Base-by-base conservation (phyloP, 2,113 vertebrate genomes). In the Trachemys scripta region DNA sequence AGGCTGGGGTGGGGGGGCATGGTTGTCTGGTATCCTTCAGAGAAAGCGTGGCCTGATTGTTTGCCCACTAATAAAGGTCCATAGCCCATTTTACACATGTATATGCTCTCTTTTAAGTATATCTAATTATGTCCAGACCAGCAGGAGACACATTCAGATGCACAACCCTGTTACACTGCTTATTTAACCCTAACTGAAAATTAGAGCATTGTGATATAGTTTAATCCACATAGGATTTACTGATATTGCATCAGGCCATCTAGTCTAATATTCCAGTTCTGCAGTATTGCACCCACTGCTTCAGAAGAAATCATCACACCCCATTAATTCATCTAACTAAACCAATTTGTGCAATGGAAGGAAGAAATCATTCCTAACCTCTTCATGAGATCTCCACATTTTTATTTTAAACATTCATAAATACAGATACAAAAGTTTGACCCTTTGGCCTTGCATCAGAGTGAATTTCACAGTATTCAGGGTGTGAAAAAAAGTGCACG, bases 1-100 rank as follows among this genome's bases (percentile, higher is more conserved):
- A 80, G 86, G 69, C 89, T 54, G 19, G 19, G 19, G 6, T 54
- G 19, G 19, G 53, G 53, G 83, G 3, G 14, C 90, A 76, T 92
- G 69, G 29, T 6, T 17, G 93, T 75, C 13, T 93, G 87, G 85
- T 90, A 76, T 93, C 54, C 93, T 80, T 42, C 84, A 95, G 31
- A 94, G 90, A 86, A 82, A n/a, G 35, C 50, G 47, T 24, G 3
- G 5, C 75, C 54, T 93, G 53, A 65, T 65, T 7, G 27, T 87
- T 96, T 94, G 14, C 57, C 75, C 84, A 72, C n/a, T 47, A 75
- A 93, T 81, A 90, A 92, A 96, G 90, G 54, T 35, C 54, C 13
- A 83, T 17, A 87, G 85, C 88, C n/a, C 42, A 90, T 84, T 83
- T 49, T 79, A 50, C 0, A 94, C 91, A 69, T 89, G 87, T 96